Conservation (phyloP, 2,888 invertebrate species). For the Phragmatobia fuliginosa region DNA sequence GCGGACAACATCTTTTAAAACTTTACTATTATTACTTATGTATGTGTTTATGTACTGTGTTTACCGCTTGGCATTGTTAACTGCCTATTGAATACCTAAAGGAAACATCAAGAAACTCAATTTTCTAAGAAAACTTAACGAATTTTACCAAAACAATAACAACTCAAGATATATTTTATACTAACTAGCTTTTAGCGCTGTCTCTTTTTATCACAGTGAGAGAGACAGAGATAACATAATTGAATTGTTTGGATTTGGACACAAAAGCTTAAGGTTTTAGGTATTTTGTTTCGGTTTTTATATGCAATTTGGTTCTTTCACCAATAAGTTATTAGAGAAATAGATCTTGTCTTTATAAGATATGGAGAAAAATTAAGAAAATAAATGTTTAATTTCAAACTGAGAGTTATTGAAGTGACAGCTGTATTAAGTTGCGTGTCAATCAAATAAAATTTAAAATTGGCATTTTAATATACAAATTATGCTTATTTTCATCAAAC, state of each 20-base stretch:
- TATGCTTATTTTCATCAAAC: not conserved
- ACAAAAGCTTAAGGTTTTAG: not conserved
- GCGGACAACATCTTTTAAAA: not conserved
- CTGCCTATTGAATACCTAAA: conserved; percentile 2
- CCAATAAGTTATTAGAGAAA: not conserved
- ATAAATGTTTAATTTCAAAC: not conserved
- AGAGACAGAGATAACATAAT: not conserved
- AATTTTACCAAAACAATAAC: conserved; percentile 1
- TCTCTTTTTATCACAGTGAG: not conserved
- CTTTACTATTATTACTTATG: not conserved
- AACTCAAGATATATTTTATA: not conserved
- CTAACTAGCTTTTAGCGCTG: not conserved
- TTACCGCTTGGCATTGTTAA: conserved; percentile 6
- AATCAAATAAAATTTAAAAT: not conserved
- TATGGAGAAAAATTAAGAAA: not conserved
- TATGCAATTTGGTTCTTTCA: not conserved
- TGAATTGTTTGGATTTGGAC: not conserved
- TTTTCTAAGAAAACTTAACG: not conserved
- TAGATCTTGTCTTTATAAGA: not conserved
- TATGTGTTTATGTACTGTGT: conserved; percentile 17
- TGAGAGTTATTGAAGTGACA: not conserved
- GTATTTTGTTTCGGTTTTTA: not conserved
- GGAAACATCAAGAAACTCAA: not conserved
- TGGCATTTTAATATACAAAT: not conserved
- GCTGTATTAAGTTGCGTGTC: not conserved